Evolutionary conservation across 2,113 vertebrate genomes (phyloP).

Genomic region (mouse (Mus musculus)): GRCm39 chr13:50113501-50114000

Average conservation of each 20-base stretch:
- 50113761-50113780: background rate
- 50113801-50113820: background rate
- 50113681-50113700: conserved; percentile 1
- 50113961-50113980: too few relatives aligned
- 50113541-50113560: background rate
- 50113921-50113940: background rate
- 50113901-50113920: background rate
- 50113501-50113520: accelerated
- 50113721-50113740: background rate
- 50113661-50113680: background rate
- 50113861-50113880: background rate
- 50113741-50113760: background rate
- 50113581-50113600: background rate
- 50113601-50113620: background rate
- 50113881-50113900: background rate
- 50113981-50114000: background rate
- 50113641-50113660: background rate
- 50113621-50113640: background rate
- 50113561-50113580: background rate
- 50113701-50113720: background rate
- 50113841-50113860: background rate
- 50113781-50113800: background rate
- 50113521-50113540: background rate
- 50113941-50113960: background rate
- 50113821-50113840: background rate